Conservation (phyloP, 2,113 vertebrate species). For the Heloderma charlesbogerti region DNA sequence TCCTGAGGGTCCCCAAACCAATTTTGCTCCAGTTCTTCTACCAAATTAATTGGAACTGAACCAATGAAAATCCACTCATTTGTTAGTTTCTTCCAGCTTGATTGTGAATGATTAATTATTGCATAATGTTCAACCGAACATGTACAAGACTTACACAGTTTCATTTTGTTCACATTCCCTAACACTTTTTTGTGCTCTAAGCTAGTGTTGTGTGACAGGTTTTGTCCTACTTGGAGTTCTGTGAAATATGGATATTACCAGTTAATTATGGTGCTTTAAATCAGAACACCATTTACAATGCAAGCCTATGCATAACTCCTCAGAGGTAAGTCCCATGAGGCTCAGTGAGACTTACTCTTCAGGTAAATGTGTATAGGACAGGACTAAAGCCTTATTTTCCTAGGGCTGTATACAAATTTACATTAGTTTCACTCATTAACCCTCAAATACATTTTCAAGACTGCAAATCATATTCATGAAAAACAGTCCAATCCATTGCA, state of each 20-base stretch:
- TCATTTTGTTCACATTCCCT: neutral
- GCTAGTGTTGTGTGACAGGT: neutral
- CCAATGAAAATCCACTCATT: neutral
- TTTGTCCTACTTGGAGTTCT: neutral
- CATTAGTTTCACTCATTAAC: conserved; percentile 3
- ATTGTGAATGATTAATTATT: neutral
- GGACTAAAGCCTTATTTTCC: neutral
- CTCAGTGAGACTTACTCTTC: neutral
- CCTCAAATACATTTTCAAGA: neutral
- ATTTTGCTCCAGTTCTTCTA: neutral
- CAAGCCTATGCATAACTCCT: neutral
- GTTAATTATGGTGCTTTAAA: neutral
- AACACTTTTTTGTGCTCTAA: neutral
- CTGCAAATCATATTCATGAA: conserved; percentile 2
- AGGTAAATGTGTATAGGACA: neutral
- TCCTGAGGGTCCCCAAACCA: too few species aligned
- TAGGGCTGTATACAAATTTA: neutral
- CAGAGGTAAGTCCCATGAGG: neutral
- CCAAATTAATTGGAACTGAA: neutral
- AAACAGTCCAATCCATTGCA: neutral
- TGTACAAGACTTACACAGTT: neutral
- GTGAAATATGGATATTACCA: neutral
- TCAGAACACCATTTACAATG: neutral
- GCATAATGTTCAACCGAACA: neutral
- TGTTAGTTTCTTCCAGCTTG: neutral